Base-by-base conservation (phyloP, 2,888 invertebrate genomes). In the Mythimna lalbum region DNA sequence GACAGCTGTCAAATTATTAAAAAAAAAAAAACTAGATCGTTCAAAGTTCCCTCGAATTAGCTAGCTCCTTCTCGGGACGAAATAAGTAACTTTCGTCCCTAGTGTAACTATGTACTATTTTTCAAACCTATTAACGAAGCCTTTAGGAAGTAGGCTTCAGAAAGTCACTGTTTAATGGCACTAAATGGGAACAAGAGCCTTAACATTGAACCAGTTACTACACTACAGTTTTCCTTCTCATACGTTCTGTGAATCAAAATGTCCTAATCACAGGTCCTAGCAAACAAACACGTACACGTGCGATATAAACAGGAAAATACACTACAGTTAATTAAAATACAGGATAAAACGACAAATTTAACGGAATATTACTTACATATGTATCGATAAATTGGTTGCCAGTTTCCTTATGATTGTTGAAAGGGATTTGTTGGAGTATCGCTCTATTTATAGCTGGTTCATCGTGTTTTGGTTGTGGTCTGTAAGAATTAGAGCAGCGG, bases 291-390 rank as follows among this genome's bases (percentile, higher is more conserved):
- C 43, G 39, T 4, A 65, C 12, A 56, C 53, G 31, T 7, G 2
- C 33, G 89, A 90, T 90, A 83, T 86, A 77, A 83, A 81, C 83
- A 90, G 91, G 91, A 90, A 91, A 90, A 60, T 7, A 10, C 12
- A 78, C 63, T 64, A 66, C 23, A 56, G n/a, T 71, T 78, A 79
- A 87, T 86, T 89, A 85, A 87, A 85, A 85, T 84, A 85, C 88
- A 86, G 84, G 82, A 86, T 85, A 85, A 84, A 71, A 64, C 62
- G 67, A 83, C 80, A 68, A 86, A 89, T 90, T 90, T 90, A 80
- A 87, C 90, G 91, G 90, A 88, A 89, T 86, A 80, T 80, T 79
- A 90, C 89, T 83, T 73, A 67, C 62, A 80, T 81, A 83, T 73
- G 67, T 73, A 87, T 86, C 87, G 87, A 90, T 90, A 82, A 78